Conservation (phyloP, 2,797 vertebrate genomes). For the Corythornis leucogaster region DNA sequence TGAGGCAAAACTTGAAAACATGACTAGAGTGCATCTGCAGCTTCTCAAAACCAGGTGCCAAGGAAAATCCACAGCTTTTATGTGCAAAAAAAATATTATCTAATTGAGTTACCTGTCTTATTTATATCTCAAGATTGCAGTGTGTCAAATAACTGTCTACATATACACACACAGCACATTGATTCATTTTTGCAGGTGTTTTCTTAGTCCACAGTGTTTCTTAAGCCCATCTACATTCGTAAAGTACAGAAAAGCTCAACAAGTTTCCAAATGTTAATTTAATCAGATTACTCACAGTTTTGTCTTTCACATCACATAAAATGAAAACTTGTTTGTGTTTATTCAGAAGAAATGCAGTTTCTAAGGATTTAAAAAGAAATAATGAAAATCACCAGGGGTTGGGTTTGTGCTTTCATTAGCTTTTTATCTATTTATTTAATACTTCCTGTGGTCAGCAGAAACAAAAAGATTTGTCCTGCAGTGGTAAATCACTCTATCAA, state of each 20-base stretch:
- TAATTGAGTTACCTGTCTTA: conserved; percentile 10
- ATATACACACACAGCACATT: neutral
- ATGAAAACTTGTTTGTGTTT: conserved; percentile 59
- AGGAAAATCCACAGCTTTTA: neutral
- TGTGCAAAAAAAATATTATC: neutral
- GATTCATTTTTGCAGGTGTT: conserved; percentile 24
- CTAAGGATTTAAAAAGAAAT: conserved; percentile 29
- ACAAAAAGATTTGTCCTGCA: conserved; percentile 43
- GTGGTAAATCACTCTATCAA: conserved; percentile 51
- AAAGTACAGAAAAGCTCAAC: conserved; percentile 49
- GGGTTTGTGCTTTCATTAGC: conserved; percentile 27
- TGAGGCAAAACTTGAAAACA: neutral
- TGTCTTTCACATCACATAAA: conserved; percentile 16
- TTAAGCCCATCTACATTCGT: neutral
- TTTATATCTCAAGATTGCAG: neutral
- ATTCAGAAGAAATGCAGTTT: conserved; percentile 32
- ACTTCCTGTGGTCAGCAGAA: conserved; percentile 42
- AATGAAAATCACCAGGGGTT: neutral
- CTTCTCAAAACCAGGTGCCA: neutral
- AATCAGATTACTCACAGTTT: conserved; percentile 48
- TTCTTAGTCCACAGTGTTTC: neutral
- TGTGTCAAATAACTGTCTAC: neutral
- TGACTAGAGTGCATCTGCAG: neutral
- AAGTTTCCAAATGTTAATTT: conserved; percentile 62
- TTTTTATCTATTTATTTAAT: conserved; percentile 18